These are phyloP conservation scores for Cryptotermes secundus DNA, from an alignment of 1,140 invertebrate genomes.

Conservation along the genomic window DNA sequence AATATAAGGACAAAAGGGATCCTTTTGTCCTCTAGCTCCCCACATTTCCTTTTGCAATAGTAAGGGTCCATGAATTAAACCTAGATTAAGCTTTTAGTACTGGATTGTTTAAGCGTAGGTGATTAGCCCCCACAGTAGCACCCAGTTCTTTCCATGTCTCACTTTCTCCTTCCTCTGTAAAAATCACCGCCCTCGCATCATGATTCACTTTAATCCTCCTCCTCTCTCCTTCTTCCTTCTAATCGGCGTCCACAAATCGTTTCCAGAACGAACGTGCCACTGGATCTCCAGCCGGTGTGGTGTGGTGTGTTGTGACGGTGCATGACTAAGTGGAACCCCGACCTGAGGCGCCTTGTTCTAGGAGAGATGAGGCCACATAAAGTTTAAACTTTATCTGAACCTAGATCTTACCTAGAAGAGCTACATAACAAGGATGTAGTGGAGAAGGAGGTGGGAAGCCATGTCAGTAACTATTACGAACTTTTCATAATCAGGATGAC, in stretches of 20 bases:
- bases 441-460: neutral
- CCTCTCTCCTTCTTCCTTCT: neutral
- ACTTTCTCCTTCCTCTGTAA: neutral
- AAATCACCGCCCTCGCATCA: constrained; percentile 22
- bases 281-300: neutral
- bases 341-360: neutral
- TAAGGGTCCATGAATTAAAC: constrained; percentile 13
- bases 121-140: neutral
- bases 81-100: constrained; percentile 6
- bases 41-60: constrained; percentile 14
- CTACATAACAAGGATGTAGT: neutral
- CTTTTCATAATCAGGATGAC: neutral
- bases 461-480: neutral
- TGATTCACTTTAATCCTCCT: constrained; percentile 27
- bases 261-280: neutral
- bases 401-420: constrained; percentile 3
- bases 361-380: neutral
- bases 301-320: too few species aligned
- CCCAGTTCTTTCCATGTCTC: neutral
- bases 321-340: neutral
- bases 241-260: constrained; percentile 28
- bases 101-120: neutral
- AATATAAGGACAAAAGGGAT: neutral
- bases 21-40: neutral
- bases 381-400: constrained; percentile 19